phyloP scores from a whole-genome alignment of 2,888 invertebrate genomes.

The Lycophotia porphyrea region DNA sequence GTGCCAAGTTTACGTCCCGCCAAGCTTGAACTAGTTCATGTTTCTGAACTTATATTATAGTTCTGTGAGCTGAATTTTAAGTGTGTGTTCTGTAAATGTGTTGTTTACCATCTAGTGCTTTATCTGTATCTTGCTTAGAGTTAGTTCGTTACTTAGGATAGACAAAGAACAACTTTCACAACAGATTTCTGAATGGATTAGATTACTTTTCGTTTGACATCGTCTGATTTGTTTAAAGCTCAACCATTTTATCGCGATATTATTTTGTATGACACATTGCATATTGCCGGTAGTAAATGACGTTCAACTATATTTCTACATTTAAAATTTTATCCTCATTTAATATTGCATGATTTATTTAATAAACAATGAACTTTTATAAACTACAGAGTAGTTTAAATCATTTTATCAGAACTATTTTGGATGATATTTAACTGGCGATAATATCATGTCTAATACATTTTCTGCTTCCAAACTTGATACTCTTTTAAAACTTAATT shows the following conservation, averaged over 20 bases:
- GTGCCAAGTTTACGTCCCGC: slow-evolving; percentile 80
- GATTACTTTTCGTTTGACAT: neutral
- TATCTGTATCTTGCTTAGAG: neutral
- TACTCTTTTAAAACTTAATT: neutral
- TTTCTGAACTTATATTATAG: slow-evolving; percentile 66
- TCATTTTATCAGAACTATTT: neutral
- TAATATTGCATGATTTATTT: neutral
- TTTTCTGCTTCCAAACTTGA: neutral
- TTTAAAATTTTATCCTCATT: neutral
- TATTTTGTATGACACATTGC: neutral
- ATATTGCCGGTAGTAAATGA: neutral
- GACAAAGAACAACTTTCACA: neutral
- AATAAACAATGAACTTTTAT: neutral
- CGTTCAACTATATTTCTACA: neutral
- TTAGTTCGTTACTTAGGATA: neutral
- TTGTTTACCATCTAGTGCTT: slow-evolving; percentile 14
- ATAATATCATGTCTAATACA: neutral
- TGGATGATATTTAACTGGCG: neutral
- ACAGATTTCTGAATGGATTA: neutral
- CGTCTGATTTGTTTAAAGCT: neutral
- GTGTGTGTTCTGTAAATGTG: slow-evolving; percentile 51
- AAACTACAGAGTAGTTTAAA: neutral
- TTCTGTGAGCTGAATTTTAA: slow-evolving; percentile 62
- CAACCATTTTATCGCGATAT: neutral
- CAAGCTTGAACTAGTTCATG: slow-evolving; percentile 81